A percentile compares a stretch with the other conserved stretches of the same genome.
These are phyloP conservation scores for Venusia cambrica DNA, from an alignment of 2,888 invertebrate species.

Conservation along the genomic window DNA sequence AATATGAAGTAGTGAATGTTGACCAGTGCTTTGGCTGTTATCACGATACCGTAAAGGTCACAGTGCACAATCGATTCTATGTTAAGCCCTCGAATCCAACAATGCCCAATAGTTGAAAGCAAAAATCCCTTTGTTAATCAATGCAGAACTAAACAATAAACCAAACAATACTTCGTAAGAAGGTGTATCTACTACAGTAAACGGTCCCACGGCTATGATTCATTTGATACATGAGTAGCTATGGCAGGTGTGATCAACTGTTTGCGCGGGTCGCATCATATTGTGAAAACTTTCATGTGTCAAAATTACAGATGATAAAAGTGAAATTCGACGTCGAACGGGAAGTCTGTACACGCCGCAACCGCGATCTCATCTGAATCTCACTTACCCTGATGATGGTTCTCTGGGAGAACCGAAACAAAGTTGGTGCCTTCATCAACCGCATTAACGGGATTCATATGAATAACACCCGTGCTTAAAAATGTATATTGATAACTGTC, in stretches of 20 bases:
- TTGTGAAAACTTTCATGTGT: too few species aligned
- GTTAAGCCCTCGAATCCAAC: slow-evolving; percentile 10
- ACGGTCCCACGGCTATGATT: slow-evolving; percentile 20
- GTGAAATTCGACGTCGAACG: too few species aligned
- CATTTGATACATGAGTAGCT: slow-evolving; percentile 4
- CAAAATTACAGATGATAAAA: too few species aligned
- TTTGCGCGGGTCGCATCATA: neutral
- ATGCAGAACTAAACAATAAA: slow-evolving; percentile 17
- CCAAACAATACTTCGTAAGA: slow-evolving; percentile 3
- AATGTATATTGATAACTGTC: too few species aligned
- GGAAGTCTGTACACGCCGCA: too few species aligned
- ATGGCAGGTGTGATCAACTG: slow-evolving; percentile 7
- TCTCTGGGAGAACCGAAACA: too few species aligned
- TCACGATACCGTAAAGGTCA: slow-evolving; percentile 5
- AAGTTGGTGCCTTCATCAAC: too few species aligned
- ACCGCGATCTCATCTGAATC: too few species aligned
- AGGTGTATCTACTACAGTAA: slow-evolving; percentile 1
- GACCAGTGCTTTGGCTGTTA: slow-evolving; percentile 1
- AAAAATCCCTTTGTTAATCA: slow-evolving; percentile 20
- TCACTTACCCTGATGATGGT: too few species aligned
- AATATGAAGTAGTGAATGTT: slow-evolving; percentile 10
- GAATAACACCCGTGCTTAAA: too few species aligned
- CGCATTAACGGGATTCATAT: too few species aligned
- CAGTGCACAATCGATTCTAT: slow-evolving; percentile 6
- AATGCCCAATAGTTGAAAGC: slow-evolving; percentile 16